These are phyloP conservation scores for Agapetus fuscipes DNA, from an alignment of 2,888 invertebrate genomes.

Conservation along the genomic window DNA sequence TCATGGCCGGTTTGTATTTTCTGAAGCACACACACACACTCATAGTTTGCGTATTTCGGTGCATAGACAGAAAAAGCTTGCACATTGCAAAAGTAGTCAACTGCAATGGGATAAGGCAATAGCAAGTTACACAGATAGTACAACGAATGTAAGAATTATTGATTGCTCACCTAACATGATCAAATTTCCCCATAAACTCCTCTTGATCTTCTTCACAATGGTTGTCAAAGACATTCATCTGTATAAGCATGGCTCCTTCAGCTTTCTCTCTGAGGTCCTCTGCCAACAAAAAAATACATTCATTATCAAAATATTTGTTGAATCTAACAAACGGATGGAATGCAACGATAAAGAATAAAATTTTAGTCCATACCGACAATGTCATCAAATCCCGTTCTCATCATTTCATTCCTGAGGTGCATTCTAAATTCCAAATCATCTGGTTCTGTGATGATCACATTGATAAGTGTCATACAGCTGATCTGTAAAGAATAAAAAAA, in stretches of 20 bases:
- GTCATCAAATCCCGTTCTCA: slow-evolving; percentile 86
- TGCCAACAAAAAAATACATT: slow-evolving; percentile 26
- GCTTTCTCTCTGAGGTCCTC: slow-evolving; percentile 57
- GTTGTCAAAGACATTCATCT: slow-evolving; percentile 80
- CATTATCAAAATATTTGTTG: too few relatives aligned
- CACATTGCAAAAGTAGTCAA: too few relatives aligned
- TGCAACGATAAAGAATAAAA: too few relatives aligned
- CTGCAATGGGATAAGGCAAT: too few relatives aligned
- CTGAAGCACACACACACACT: too few relatives aligned
- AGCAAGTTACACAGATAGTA: too few relatives aligned
- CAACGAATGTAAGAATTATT: too few relatives aligned
- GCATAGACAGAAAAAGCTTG: too few relatives aligned
- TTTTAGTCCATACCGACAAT: slow-evolving; percentile 46
- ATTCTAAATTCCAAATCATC: slow-evolving; percentile 90
- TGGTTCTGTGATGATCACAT: slow-evolving; percentile 78
- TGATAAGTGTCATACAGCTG: slow-evolving; percentile 87
- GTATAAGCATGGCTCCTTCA: slow-evolving; percentile 69
- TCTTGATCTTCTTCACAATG: slow-evolving; percentile 90
- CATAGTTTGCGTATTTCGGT: too few relatives aligned
- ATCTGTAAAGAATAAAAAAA: slow-evolving; percentile 44
- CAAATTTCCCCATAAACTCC: slow-evolving; percentile 85
- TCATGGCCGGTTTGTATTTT: too few relatives aligned
- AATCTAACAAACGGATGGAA: too few relatives aligned
- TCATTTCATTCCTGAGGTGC: slow-evolving; percentile 91
- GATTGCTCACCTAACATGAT: slow-evolving; percentile 61